phyloP scores from a whole-genome alignment of 2,797 vertebrate species.

The Zonotrichia albicollis region DNA sequence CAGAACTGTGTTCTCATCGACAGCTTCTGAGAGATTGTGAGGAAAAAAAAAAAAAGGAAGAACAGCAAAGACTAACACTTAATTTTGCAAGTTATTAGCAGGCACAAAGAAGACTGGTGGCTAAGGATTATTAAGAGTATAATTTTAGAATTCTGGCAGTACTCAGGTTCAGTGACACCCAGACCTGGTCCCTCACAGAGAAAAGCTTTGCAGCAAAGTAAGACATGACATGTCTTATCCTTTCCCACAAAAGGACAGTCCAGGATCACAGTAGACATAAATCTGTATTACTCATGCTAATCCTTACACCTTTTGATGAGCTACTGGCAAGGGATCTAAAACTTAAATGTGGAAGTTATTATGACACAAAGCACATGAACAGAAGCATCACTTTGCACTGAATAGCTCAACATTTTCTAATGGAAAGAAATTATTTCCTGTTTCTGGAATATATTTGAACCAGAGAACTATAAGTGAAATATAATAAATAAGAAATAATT shows the following conservation, averaged over 20 bases:
- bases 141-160: background rate
- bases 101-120: background rate
- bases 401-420: background rate
- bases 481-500: background rate
- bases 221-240: background rate
- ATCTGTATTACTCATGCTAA: background rate
- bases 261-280: background rate
- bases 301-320: background rate
- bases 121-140: background rate
- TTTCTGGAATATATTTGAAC: background rate
- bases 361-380: background rate
- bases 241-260: background rate
- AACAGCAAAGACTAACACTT: background rate
- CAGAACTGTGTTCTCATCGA: background rate
- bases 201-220: background rate
- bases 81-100: background rate
- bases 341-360: background rate
- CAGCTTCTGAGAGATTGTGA: background rate
- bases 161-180: background rate
- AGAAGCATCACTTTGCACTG: background rate
- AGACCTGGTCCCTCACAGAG: background rate
- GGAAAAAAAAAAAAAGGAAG: accelerated
- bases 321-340: background rate
- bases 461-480: background rate
- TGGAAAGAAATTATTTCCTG: background rate